These are phyloP conservation scores for Glaucidium brasilianum DNA, from an alignment of 2,113 vertebrate genomes.

Conservation along the genomic window DNA sequence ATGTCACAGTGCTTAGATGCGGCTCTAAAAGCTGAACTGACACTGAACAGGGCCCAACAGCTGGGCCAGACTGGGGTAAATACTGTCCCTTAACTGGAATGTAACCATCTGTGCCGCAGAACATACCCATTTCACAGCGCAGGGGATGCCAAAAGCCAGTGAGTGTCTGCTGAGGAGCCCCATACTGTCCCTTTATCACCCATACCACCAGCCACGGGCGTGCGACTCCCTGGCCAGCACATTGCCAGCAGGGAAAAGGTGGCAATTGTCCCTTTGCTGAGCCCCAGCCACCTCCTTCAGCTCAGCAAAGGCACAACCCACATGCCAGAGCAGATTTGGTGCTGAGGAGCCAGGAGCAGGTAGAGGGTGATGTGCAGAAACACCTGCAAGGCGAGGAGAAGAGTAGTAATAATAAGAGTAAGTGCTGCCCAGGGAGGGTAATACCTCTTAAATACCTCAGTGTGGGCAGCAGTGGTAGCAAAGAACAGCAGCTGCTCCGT, in stretches of 20 bases:
- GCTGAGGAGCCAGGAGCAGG: background rate
- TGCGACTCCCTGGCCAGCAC: background rate
- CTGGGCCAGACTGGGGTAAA: background rate
- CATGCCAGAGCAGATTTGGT: background rate
- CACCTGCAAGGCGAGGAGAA: background rate
- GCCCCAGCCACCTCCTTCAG: too few relatives aligned
- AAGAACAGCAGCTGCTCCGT: background rate
- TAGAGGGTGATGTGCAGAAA: background rate
- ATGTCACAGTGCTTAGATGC: background rate
- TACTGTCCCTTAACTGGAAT: background rate
- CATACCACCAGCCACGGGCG: rapidly evolving
- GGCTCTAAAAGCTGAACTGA: background rate
- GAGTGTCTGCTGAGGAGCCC: background rate
- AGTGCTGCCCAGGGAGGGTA: background rate
- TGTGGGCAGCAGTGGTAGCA: background rate
- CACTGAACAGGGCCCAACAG: background rate
- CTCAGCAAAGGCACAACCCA: rapidly evolving
- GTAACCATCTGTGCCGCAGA: background rate
- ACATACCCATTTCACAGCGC: background rate
- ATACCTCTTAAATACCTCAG: background rate
- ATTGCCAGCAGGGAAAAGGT: background rate
- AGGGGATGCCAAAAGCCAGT: background rate
- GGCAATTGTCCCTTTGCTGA: background rate
- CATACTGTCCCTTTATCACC: background rate
- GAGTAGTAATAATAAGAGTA: background rate